Percentiles rank a stretch among this genome's conserved stretches.
These are phyloP conservation scores for Drosophila asahinai DNA, from an alignment of 1,140 invertebrate genomes.

Conservation along the genomic window DNA sequence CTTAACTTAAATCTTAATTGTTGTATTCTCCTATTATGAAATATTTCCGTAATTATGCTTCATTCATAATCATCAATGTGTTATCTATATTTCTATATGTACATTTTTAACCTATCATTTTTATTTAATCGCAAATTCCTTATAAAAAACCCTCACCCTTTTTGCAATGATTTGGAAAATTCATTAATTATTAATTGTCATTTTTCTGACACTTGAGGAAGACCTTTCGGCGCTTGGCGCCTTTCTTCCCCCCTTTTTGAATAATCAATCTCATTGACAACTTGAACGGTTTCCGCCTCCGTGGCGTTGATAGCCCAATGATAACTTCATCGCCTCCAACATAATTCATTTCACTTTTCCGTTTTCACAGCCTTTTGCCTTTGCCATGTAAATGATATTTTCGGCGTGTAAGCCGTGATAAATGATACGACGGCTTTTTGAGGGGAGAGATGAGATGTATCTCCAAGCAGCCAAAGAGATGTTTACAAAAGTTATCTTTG, in stretches of 20 bases:
- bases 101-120: background rate
- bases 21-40: too few species aligned
- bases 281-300: conserved; percentile 41
- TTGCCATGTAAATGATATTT: conserved; percentile 75
- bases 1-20: too few species aligned
- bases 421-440: conserved; percentile 50
- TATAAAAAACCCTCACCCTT: background rate
- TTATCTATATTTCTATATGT: background rate
- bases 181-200: conserved; percentile 51
- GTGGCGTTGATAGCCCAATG: conserved; percentile 41
- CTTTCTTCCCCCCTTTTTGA: conserved; percentile 16
- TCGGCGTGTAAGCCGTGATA: conserved; percentile 67
- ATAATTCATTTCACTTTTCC: conserved; percentile 57
- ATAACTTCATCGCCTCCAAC: conserved; percentile 64
- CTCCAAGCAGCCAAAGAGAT: conserved; percentile 23
- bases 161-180: conserved; percentile 3
- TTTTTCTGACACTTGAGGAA: conserved; percentile 55
- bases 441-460: conserved; percentile 25
- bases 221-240: conserved; percentile 15
- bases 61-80: background rate
- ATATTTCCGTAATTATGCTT: too few species aligned
- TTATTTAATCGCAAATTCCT: too few species aligned
- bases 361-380: conserved; percentile 36
- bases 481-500: conserved; percentile 45
- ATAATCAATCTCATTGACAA: conserved; percentile 79